A percentile compares a stretch with the other conserved stretches of the same genome.
These are phyloP conservation scores for Hyaena hyaena DNA, from an alignment of 2,113 vertebrate genomes.

Conservation along the genomic window DNA sequence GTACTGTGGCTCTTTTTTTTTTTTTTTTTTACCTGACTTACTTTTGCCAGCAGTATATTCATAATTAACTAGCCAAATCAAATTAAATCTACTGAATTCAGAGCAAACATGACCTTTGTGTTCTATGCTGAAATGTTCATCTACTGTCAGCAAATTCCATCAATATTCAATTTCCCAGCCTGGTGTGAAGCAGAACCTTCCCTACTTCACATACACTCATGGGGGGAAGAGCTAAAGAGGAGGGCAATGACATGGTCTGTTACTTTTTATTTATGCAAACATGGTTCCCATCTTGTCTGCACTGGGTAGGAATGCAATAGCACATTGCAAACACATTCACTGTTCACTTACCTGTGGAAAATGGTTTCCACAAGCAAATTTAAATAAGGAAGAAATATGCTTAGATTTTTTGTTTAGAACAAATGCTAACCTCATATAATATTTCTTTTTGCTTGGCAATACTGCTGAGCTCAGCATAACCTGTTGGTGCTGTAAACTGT, in stretches of 20 bases:
- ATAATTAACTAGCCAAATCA: slow-evolving; percentile 30
- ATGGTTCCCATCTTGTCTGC: slow-evolving; percentile 47
- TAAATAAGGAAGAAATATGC: slow-evolving; percentile 63
- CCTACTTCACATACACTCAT: background rate
- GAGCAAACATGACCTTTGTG: background rate
- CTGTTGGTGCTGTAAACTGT: slow-evolving; percentile 41
- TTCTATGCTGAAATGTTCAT: slow-evolving; percentile 28
- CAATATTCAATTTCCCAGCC: slow-evolving; percentile 26
- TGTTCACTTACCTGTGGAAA: slow-evolving; percentile 60
- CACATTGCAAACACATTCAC: slow-evolving; percentile 15
- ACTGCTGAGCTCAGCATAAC: slow-evolving; percentile 61
- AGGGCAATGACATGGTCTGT: background rate
- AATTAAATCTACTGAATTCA: slow-evolving; percentile 20
- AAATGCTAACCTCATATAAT: slow-evolving; percentile 25
- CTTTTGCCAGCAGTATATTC: background rate
- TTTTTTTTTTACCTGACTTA: background rate
- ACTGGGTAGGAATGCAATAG: slow-evolving; percentile 29
- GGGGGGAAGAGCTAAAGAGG: background rate
- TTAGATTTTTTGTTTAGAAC: slow-evolving; percentile 43
- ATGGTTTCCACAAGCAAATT: slow-evolving; percentile 60
- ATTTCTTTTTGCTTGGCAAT: slow-evolving; percentile 49
- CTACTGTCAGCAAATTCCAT: background rate
- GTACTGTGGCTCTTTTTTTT: background rate
- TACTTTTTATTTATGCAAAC: slow-evolving; percentile 65
- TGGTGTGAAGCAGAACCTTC: background rate